Percentiles rank a stretch among this genome's conserved stretches.
Evolutionary conservation across 2,797 vertebrate genomes (phyloP).

Genomic region (Gorsachius magnificus): DNA sequence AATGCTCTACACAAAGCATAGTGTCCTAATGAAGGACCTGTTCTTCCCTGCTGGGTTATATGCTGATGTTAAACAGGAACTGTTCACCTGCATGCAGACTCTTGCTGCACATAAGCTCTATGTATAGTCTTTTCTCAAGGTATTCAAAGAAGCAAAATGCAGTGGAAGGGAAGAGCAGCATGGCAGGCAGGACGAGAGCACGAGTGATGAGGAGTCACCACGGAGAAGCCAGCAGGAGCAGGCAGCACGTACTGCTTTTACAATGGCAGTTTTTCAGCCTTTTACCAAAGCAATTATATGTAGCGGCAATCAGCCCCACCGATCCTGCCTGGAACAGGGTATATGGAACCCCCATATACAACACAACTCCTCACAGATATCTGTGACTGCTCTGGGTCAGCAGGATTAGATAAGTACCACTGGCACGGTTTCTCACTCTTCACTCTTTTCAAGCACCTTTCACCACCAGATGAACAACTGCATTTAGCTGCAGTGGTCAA

Average conservation of each 20-base stretch:
- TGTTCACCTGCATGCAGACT: neutral
- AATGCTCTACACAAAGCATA: neutral
- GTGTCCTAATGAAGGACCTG: neutral
- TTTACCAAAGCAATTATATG: neutral
- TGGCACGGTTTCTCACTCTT: neutral
- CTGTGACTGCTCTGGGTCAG: neutral
- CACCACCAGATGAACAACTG: neutral
- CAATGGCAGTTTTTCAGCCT: neutral
- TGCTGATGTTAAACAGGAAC: neutral
- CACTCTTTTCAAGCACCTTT: neutral
- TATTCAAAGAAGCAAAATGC: neutral
- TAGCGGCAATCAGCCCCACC: neutral
- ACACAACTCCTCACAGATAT: neutral
- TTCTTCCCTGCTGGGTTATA: fast-evolving
- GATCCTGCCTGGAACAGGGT: neutral
- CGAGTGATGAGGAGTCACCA: neutral
- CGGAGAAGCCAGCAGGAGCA: neutral
- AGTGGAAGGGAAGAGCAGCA: neutral
- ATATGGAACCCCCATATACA: neutral
- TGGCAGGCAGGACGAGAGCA: neutral
- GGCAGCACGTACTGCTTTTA: neutral
- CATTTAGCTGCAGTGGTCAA: neutral
- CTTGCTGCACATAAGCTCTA: neutral
- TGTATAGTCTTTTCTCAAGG: neutral
- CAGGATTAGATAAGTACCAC: neutral